phyloP scores from a whole-genome alignment of 37 sponge, comb jelly and placozoan genomes.

The Beroe forskalii region DNA sequence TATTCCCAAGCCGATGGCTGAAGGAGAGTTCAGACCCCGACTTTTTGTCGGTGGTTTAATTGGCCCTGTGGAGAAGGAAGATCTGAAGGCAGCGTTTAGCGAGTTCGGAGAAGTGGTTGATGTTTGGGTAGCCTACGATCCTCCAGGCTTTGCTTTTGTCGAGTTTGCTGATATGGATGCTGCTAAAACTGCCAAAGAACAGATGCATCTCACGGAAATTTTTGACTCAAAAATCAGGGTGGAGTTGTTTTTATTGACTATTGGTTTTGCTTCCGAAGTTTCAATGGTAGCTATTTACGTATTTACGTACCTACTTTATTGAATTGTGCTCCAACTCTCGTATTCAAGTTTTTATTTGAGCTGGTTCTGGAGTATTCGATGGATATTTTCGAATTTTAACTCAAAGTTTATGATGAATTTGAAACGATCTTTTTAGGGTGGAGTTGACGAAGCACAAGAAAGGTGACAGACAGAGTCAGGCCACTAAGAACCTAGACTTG shows the following conservation, averaged over 20 bases:
- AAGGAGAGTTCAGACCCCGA: slow-evolving; percentile 18
- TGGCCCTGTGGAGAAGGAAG: slow-evolving; percentile 60
- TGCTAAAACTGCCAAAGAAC: slow-evolving; percentile 12
- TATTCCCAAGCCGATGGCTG: neutral
- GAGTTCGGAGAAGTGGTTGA: slow-evolving; percentile 37
- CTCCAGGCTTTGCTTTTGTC: slow-evolving; percentile 62
- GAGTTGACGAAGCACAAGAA: slow-evolving; percentile 42
- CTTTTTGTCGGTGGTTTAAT: slow-evolving; percentile 31
- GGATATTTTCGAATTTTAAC: no score
- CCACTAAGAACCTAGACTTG: neutral
- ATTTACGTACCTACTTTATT: no score
- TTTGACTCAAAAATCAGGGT: slow-evolving; percentile 28
- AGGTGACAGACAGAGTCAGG: neutral
- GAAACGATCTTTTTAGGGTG: no score
- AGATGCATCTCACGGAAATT: slow-evolving; percentile 13
- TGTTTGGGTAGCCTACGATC: slow-evolving; percentile 63
- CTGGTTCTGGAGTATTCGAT: no score
- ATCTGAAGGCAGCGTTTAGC: neutral
- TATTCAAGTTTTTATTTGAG: no score
- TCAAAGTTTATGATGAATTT: no score
- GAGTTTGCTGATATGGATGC: slow-evolving; percentile 3
- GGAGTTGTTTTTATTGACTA: no score
- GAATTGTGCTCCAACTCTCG: no score
- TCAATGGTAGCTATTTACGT: no score
- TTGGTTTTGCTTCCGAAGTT: no score